Base-by-base conservation (phyloP, 2,113 vertebrate genomes). In the Turdus rufiventris region DNA sequence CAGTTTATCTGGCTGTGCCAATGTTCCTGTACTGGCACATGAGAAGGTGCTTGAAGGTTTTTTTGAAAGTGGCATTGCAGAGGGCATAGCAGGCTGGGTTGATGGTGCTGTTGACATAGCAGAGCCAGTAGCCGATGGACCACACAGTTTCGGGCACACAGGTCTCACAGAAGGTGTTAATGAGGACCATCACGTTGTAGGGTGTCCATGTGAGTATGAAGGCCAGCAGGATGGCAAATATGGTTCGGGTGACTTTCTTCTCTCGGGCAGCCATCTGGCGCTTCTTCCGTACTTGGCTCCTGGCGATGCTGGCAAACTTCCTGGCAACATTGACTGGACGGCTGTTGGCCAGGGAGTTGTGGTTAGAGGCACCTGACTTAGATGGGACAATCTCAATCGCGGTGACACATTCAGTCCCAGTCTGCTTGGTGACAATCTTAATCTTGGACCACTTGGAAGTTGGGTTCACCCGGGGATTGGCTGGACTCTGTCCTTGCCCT, bases 151-250 rank as follows among this genome's bases (percentile, higher is more conserved):
- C 99, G 0, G 99, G 99, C 16, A 99, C 98, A 1, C 99, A 99
- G 60, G 98, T 98, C 61, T 98, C 98, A 65, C 99, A 99, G 97
- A 99, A 99, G 78, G 99, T 99, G 81, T 98, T 99, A 93, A 99
- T 99, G 96, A 99, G 97, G 88, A 99, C 99, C 99, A 99, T 99
- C 72, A 99, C 99, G 0, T 99, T 99, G 94, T 99, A 99, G 5
- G 99, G 99, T 0, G 99, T 99, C 99, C 99, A 99, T 16, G 99
- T 99, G 87, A 99, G 96, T 94, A 99, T 99, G 97, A 99, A 99
- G 68, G 99, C 99, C 88, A 99, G 96, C 88, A 99, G 98, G 95
- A 99, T 99, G 95, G 99, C 99, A 74, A 99, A 99, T 96, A 99
- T 99, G 60, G 99, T 99, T 94, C 99, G 98, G 21, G 99, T 99